Evolutionary conservation across 2,888 invertebrate genomes (phyloP).

Genomic region (Dicyrtoma fusca): DNA sequence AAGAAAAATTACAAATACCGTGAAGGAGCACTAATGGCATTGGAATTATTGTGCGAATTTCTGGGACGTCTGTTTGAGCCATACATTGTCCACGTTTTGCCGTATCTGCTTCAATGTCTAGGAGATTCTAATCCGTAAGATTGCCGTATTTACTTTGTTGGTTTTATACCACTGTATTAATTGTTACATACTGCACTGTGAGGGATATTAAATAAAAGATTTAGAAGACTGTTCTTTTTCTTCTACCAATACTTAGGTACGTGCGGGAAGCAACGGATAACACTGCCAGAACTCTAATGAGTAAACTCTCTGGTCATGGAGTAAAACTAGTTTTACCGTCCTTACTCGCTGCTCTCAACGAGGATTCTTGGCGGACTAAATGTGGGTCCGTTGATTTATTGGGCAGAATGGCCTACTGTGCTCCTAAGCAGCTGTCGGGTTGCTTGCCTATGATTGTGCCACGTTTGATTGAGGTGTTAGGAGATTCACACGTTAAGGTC

Average conservation of each 20-base stretch:
- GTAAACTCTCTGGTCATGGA: conserved; percentile 92
- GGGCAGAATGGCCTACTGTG: conserved; percentile 98
- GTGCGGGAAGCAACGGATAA: conserved; percentile 96
- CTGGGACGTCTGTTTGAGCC: conserved; percentile 97
- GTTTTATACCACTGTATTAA: no score
- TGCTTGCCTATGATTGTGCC: conserved; percentile 98
- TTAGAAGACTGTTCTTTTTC: no score
- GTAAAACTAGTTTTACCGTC: conserved; percentile 96
- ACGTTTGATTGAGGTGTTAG: conserved; percentile 91
- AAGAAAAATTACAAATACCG: conserved; percentile 93
- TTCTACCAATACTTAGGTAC: conserved; percentile 62
- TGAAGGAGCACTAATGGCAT: conserved; percentile 94
- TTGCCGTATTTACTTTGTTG: no score
- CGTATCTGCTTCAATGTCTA: conserved; percentile 91
- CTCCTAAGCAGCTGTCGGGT: conserved; percentile 96
- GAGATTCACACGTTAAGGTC: conserved; percentile 96
- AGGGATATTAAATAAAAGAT: no score
- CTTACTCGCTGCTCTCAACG: conserved; percentile 87
- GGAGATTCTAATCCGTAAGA: conserved; percentile 85
- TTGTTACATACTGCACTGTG: no score
- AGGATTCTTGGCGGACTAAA: conserved; percentile 99
- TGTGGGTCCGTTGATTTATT: conserved; percentile 89
- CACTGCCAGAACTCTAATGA: conserved; percentile 89
- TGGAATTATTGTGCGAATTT: conserved; percentile 94
- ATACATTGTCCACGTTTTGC: conserved; percentile 95